Conservation (phyloP, 2,797 vertebrate genomes). For the Eutrigla gurnardus region DNA sequence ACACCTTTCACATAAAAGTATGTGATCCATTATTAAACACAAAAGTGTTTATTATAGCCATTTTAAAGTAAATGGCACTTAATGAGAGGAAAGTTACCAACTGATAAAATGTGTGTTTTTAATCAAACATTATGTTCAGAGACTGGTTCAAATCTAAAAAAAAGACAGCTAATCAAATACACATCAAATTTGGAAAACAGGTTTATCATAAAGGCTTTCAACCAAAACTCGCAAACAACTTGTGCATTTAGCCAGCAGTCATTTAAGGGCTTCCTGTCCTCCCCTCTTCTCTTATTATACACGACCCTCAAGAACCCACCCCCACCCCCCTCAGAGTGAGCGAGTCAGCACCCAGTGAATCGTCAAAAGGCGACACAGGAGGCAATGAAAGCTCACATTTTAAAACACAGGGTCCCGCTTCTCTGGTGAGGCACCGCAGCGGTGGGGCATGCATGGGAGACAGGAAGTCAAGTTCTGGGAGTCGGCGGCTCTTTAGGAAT, state of each 20-base stretch:
- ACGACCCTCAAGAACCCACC: conserved; percentile 20
- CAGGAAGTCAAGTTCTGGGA: conserved; percentile 79
- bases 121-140: not conserved
- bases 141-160: not conserved
- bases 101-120: not conserved
- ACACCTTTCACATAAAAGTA: not conserved
- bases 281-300: conserved; percentile 47
- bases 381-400: conserved; percentile 70
- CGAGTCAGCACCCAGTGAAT: conserved; percentile 68
- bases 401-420: conserved; percentile 69
- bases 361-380: conserved; percentile 69
- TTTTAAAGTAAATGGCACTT: not conserved
- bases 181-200: conserved; percentile 15
- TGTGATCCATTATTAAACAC: no score
- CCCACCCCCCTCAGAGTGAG: conserved; percentile 42
- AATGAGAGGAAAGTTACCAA: not conserved
- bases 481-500: conserved; percentile 67
- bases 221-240: conserved; percentile 38
- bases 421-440: conserved; percentile 54
- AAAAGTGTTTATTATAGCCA: not conserved
- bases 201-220: conserved; percentile 34
- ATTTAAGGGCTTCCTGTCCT: conserved; percentile 58
- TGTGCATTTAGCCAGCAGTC: conserved; percentile 50
- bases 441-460: conserved; percentile 55
- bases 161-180: not conserved